A percentile compares a stretch with the other conserved stretches of the same genome.
These are phyloP conservation scores for Chrysodeixis includens DNA, from an alignment of 2,888 invertebrate species.

Conservation along the genomic window DNA sequence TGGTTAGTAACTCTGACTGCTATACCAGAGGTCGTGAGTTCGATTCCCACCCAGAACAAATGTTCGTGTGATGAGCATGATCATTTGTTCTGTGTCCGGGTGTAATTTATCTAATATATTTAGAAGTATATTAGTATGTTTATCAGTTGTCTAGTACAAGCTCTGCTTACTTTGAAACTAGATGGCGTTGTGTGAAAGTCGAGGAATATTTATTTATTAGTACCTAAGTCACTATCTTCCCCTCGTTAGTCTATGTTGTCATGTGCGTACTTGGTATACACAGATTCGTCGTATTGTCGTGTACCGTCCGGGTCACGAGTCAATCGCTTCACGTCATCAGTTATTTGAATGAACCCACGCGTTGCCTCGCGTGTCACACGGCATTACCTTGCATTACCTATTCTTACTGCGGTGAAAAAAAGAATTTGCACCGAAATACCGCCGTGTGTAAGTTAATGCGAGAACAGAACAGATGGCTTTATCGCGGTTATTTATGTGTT, in stretches of 20 bases:
- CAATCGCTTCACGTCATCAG: constrained; percentile 80
- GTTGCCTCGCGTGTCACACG: constrained; percentile 79
- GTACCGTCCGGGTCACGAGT: constrained; percentile 67
- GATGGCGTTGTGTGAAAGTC: too few species aligned
- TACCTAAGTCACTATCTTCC: constrained; percentile 20
- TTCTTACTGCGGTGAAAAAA: constrained; percentile 62
- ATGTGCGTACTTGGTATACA: constrained; percentile 35
- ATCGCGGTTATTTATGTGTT: constrained; percentile 11
- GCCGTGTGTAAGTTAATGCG: constrained; percentile 49
- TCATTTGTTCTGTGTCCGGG: too few species aligned
- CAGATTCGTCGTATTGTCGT: constrained; percentile 57
- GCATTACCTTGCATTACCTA: constrained; percentile 70
- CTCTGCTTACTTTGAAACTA: too few species aligned
- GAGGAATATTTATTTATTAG: too few species aligned
- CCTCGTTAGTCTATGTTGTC: constrained; percentile 30
- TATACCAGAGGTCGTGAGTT: too few species aligned
- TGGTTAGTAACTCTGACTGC: too few species aligned
- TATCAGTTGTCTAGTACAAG: too few species aligned
- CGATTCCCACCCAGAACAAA: too few species aligned
- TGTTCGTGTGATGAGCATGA: too few species aligned
- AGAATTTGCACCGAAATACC: constrained; percentile 49
- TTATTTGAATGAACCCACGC: constrained; percentile 84
- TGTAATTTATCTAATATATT: too few species aligned
- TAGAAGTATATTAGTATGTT: too few species aligned
- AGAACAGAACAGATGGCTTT: constrained; percentile 27